phyloP scores from a whole-genome alignment of 2,797 vertebrate species.

The Oreochromis mossambicus region DNA sequence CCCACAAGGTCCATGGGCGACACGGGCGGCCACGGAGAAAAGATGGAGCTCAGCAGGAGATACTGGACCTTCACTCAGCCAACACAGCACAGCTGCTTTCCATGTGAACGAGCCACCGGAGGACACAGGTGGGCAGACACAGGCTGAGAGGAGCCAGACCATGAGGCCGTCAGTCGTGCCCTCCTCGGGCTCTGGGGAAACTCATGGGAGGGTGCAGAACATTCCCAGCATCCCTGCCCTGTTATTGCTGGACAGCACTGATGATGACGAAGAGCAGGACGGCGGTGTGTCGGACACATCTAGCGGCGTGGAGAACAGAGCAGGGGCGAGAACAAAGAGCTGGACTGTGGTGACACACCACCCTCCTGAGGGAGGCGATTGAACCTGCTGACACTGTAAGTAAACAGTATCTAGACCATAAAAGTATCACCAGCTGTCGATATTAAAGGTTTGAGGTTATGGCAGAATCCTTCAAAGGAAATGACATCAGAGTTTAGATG shows the following conservation, averaged over 20 bases:
- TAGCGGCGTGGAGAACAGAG: background rate
- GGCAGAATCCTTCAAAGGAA: background rate
- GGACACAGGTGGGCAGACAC: background rate
- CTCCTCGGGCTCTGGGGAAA: background rate
- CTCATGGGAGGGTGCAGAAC: background rate
- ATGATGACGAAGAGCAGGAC: background rate
- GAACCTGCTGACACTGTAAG: background rate
- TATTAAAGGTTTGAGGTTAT: background rate
- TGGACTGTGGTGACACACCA: background rate
- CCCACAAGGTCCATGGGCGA: background rate
- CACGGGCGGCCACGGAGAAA: accelerated
- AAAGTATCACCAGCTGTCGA: background rate
- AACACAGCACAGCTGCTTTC: background rate
- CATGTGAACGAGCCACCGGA: accelerated
- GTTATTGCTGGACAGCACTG: background rate
- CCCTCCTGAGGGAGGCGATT: background rate
- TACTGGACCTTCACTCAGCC: background rate
- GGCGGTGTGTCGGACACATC: background rate
- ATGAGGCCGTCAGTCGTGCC: accelerated
- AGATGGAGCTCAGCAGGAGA: background rate
- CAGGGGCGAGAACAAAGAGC: background rate
- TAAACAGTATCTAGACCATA: background rate
- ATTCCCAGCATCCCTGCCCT: background rate
- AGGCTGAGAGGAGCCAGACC: background rate
- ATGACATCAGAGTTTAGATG: background rate